These are phyloP conservation scores for Melinaea menophilus DNA, from an alignment of 2,888 invertebrate species.

Conservation along the genomic window DNA sequence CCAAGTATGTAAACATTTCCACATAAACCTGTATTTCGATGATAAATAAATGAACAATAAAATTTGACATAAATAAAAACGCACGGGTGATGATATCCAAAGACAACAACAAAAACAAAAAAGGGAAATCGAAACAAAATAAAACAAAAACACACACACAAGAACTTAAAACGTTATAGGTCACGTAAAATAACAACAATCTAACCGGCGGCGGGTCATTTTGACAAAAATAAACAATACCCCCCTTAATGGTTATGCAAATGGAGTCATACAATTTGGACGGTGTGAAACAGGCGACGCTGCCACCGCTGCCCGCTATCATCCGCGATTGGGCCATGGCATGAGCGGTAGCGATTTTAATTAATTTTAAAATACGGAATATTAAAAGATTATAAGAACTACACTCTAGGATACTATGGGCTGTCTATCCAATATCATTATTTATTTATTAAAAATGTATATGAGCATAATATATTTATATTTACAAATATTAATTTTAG, in stretches of 20 bases:
- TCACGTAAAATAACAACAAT: slow-evolving; percentile 15
- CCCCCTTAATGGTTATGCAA: slow-evolving; percentile 40
- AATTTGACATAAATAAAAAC: no score
- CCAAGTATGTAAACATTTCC: no score
- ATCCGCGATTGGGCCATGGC: slow-evolving; percentile 18
- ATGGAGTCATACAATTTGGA: slow-evolving; percentile 39
- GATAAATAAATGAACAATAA: no score
- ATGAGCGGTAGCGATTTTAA: slow-evolving; percentile 11
- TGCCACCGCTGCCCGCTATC: slow-evolving; percentile 25
- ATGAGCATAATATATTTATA: no score
- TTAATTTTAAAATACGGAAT: neutral
- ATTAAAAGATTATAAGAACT: no score
- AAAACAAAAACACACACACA: neutral
- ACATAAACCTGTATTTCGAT: no score
- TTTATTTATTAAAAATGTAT: no score
- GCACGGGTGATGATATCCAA: neutral
- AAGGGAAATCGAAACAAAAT: slow-evolving; percentile 1
- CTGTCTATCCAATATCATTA: no score
- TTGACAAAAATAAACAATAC: slow-evolving; percentile 31
- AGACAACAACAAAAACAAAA: neutral
- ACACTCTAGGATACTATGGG: no score
- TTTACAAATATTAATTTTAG: no score
- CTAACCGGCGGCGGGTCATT: slow-evolving; percentile 19
- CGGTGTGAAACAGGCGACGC: slow-evolving; percentile 30
- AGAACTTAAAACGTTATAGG: neutral